phyloP scores from a whole-genome alignment of 2,888 invertebrate species.

The Yponomeuta malinellus region DNA sequence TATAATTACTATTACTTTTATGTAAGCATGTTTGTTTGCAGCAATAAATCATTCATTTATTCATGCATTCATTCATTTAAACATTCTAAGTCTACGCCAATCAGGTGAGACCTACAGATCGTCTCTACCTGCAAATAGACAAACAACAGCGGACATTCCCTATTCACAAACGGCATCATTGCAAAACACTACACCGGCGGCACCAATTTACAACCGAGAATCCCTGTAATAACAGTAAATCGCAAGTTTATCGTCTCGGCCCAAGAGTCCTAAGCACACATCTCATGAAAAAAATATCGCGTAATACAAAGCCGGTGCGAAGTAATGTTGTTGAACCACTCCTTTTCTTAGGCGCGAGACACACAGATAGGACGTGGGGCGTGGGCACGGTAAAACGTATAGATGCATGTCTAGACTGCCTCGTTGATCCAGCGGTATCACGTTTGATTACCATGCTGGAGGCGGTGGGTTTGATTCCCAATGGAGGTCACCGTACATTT shows the following conservation, averaged over 20 bases:
- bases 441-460: no score
- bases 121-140: not conserved
- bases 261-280: constrained; percentile 32
- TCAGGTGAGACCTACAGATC: not conserved
- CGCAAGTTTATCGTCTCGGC: constrained; percentile 35
- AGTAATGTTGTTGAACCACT: not conserved
- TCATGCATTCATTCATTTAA: no score
- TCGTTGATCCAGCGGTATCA: no score
- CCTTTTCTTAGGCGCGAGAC: not conserved
- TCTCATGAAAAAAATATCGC: constrained; percentile 43
- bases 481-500: no score
- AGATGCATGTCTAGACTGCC: no score
- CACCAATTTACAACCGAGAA: constrained; percentile 25
- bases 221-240: constrained; percentile 40
- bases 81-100: no score
- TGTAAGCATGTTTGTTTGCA: no score
- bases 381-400: no score
- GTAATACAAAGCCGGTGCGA: constrained; percentile 23
- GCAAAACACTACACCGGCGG: constrained; percentile 21
- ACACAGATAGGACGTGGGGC: no score
- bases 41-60: no score
- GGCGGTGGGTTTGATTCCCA: no score
- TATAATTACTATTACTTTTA: no score
- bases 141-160: not conserved
- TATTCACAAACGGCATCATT: constrained; percentile 17